These are phyloP conservation scores for Vireo altiloquus DNA, from an alignment of 2,113 vertebrate species.

Conservation along the genomic window DNA sequence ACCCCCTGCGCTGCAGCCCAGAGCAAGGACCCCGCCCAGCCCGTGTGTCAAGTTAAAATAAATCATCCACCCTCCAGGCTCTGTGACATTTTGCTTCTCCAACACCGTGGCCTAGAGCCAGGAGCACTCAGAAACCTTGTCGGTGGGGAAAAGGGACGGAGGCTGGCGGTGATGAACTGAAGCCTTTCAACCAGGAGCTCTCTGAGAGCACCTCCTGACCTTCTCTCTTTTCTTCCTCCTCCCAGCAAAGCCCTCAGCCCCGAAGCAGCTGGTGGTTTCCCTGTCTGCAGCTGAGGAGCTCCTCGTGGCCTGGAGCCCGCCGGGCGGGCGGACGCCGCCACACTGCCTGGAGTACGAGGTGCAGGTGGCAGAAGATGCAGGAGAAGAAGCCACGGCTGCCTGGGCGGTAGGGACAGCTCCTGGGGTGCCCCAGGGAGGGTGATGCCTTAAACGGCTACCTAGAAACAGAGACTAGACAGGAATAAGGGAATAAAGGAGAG, in stretches of 20 bases:
- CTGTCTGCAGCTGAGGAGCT: slow-evolving; percentile 28
- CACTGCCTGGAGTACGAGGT: slow-evolving; percentile 85
- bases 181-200: background rate
- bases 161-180: fast-evolving
- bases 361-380: slow-evolving; percentile 29
- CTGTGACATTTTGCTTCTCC: background rate
- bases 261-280: slow-evolving; percentile 55
- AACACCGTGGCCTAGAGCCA: fast-evolving
- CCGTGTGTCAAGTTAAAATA: fast-evolving
- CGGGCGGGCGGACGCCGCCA: slow-evolving; percentile 53
- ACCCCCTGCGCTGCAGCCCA: background rate
- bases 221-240: background rate
- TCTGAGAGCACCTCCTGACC: background rate
- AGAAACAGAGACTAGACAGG: too few relatives aligned
- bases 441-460: too few relatives aligned
- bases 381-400: background rate
- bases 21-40: background rate
- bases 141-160: fast-evolving
- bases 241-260: background rate
- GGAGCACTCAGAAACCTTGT: background rate
- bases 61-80: background rate
- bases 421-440: fast-evolving
- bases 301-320: slow-evolving; percentile 69
- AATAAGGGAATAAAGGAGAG: too few relatives aligned
- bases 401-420: slow-evolving; percentile 43